Evolutionary conservation across 2,797 vertebrate genomes (phyloP), one percentile per base, ranked within the genome.

Genomic region (Neosilurus hyrtlii): DNA sequence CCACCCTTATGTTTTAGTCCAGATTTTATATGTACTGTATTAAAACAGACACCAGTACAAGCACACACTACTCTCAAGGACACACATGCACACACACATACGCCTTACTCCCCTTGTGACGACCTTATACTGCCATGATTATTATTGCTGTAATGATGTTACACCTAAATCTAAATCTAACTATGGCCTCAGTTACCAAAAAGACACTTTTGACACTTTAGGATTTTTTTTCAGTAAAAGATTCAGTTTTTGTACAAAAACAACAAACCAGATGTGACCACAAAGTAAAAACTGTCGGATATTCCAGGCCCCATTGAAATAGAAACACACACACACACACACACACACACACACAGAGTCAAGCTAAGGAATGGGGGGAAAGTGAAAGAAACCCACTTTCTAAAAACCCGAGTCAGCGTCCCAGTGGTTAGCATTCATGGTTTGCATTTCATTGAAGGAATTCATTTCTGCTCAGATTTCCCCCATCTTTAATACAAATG

Each of bases 21-120:
- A 56, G 79, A 67, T 68, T 77, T 59, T 24, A 24, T 43, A 83
- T 78, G 81, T 75, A 66, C 12, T 43, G 57, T n/a, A 43, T 30
- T 59, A 37, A 18, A n/a, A 59, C 3, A 54, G 16, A 57, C 62
- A 43, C 30, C 15, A 65, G 62, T 51, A 73, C 79, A 54, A 30
- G 68, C 73, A 78, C 51, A 71, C 82, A 65, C 73, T 87, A 71
- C 82, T 65, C 75, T 87, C 87, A 90, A 86, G 88, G 88, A 89
- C 86, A 81, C 80, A 83, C 79, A 81, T 81, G 89, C 88, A 86
- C 8, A 54, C 1, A 68, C 26, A 66, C 63, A 16, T 20, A 20
- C 18, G 66, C 9, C 37, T 49, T 70, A 6, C 18, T 49, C 11
- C n/a, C 24, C 18, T 12, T 70, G 67, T 49, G 18, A 49, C 1